Conservation (phyloP, 1,140 invertebrate species). For the Bombus confusus region DNA sequence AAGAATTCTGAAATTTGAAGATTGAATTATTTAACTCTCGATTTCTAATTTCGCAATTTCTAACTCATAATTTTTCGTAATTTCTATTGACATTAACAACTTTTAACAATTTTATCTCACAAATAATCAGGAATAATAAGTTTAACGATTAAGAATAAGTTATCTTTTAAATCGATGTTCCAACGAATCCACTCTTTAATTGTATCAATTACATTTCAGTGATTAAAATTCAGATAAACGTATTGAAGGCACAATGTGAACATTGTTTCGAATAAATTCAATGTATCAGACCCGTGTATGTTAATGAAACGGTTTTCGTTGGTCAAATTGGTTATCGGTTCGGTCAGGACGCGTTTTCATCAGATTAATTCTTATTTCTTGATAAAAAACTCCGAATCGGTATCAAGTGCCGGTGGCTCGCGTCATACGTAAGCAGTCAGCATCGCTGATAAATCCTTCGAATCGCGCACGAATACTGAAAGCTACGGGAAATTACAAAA, state of each 20-base stretch:
- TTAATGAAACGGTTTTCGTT: neutral
- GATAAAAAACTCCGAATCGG: conserved; percentile 17
- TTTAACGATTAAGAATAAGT: neutral
- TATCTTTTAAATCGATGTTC: neutral
- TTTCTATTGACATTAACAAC: neutral
- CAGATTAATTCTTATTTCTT: neutral
- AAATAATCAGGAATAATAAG: neutral
- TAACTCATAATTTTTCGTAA: neutral
- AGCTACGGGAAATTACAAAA: conserved; percentile 82
- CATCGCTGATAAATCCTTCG: conserved; percentile 64
- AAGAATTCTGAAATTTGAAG: neutral
- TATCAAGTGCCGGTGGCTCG: conserved; percentile 2
- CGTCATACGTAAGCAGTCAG: conserved; percentile 39
- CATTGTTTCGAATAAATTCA: too few species aligned
- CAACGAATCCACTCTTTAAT: too few species aligned
- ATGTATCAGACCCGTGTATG: too few species aligned
- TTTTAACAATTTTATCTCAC: neutral
- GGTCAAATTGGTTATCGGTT: neutral
- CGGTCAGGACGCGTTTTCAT: neutral
- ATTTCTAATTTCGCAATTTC: too few species aligned
- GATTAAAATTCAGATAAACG: neutral
- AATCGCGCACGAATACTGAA: conserved; percentile 63
- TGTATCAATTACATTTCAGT: neutral
- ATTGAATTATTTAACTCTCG: neutral
- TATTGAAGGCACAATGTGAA: too few species aligned